Evolutionary conservation across 2,888 invertebrate genomes (phyloP), one percentile per base, ranked within the genome.

Genomic region (Spilarctia lutea): DNA sequence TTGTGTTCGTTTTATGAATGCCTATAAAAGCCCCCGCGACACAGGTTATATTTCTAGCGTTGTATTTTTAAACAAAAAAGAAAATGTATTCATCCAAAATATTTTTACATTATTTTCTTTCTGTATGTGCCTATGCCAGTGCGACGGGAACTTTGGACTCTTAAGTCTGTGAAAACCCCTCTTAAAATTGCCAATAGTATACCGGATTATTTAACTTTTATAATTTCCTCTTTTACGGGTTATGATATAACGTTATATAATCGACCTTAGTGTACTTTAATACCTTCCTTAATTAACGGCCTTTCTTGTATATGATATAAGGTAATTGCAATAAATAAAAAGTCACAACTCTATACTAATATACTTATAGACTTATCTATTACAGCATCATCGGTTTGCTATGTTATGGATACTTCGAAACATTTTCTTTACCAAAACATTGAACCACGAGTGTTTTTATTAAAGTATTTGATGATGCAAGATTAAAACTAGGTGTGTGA

Each of bases 401-500:
- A 2, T 24, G 24, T 24, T 2, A 24, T 24, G 52, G 10, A 52
- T 24, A 4, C 3, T 56, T 56, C n/a, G 3, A 52, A 56, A 11
- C 11, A n/a, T 56, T 56, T 56, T n/a, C n/a, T 56, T 56, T 56
- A 11, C 52, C 42, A 68, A 45, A 45, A 45, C 68, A n/a, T 45
- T 42, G 48, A 27, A 68, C 45, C 20, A 45, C 30, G 63, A 30
- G 30, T 63, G 63, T 63, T 63, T 63, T 27, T 27, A 60, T 16
- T 60, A 27, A 60, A 63, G 63, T 20, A 65, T 33, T 35, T 33
- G 56, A 67, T 73, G 63, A 68, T 56, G 72, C 27, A n/a, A 70
- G 60, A 73, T 75, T 24, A 52, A 73, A 68, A 74, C 68, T 73
- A 48, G 73, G 65, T 63, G 67, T 68, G 76, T 68, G 83, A 79